A percentile compares a stretch with the other conserved stretches of the same genome.
Conservation (phyloP, 2,797 vertebrate genomes). For the Amphiprion clarkii region DNA sequence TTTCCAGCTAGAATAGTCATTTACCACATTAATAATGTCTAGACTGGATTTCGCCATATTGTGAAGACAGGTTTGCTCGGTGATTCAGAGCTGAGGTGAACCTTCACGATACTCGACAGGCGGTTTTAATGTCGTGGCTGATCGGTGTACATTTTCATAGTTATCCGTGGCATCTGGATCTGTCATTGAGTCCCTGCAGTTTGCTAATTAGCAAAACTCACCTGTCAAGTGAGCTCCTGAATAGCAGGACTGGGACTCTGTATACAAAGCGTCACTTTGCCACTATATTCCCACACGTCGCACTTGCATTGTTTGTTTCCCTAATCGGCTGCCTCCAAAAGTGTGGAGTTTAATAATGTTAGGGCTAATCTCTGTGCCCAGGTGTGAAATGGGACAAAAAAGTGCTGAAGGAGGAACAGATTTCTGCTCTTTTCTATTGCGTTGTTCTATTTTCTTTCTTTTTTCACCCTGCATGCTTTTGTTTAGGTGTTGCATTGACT, state of each 20-base stretch:
- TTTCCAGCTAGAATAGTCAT: too few species aligned
- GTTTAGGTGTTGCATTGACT: constrained; percentile 55
- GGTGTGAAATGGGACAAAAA: constrained; percentile 51
- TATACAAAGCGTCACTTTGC: constrained; percentile 41
- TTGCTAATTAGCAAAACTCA: constrained; percentile 59
- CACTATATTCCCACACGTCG: constrained; percentile 21
- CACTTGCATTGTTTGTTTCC: constrained; percentile 36
- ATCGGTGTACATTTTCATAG: neutral
- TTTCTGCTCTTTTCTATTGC: neutral
- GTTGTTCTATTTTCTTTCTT: neutral
- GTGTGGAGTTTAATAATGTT: constrained; percentile 34
- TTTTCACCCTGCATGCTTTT: constrained; percentile 38
- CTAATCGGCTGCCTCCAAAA: constrained; percentile 48
- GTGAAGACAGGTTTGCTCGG: too few species aligned
- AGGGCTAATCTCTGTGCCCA: constrained; percentile 55
- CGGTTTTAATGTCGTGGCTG: too few species aligned
- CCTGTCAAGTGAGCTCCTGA: constrained; percentile 32
- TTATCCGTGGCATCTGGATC: constrained; percentile 19
- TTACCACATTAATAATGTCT: too few species aligned
- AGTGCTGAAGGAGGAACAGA: constrained; percentile 35
- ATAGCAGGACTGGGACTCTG: constrained; percentile 20
- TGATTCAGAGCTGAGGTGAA: too few species aligned
- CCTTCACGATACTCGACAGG: too few species aligned
- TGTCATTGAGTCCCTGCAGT: constrained; percentile 26
- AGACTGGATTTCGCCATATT: too few species aligned